A percentile compares a stretch with the other conserved stretches of the same genome.
phyloP scores from a whole-genome alignment of 2,888 invertebrate species.

The Metopia argyrocephala region DNA sequence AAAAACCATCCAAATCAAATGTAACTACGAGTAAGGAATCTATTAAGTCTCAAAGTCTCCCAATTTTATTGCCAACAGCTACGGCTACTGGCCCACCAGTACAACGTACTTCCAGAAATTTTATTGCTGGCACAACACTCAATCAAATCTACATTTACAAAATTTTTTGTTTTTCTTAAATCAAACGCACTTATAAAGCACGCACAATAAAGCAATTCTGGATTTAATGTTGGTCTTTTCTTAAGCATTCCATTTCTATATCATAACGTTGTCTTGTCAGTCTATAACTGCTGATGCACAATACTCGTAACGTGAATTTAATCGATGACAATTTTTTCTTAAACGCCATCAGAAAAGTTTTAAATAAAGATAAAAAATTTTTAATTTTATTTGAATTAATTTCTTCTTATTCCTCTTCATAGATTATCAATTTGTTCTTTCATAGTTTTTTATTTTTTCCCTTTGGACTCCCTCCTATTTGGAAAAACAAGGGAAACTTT shows the following conservation, averaged over 20 bases:
- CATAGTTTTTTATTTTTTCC: constrained; percentile 26
- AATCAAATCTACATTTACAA: no score
- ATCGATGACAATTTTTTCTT: not conserved
- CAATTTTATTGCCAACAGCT: no score
- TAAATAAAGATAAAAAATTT: not conserved
- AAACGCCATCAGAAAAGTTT: not conserved
- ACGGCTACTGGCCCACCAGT: no score
- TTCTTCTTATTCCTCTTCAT: not conserved
- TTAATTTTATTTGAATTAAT: constrained; percentile 11
- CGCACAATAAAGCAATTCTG: no score
- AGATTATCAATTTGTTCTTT: constrained; percentile 44
- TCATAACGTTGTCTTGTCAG: not conserved
- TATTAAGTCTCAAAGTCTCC: no score
- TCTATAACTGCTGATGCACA: not conserved
- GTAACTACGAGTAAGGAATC: no score
- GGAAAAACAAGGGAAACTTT: constrained; percentile 30
- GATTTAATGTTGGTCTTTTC: no score
- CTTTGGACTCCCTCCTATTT: not conserved
- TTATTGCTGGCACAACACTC: no score
- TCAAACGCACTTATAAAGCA: no score
- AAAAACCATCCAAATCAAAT: no score
- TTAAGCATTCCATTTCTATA: rapidly evolving
- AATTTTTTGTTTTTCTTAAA: no score
- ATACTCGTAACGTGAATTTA: not conserved
- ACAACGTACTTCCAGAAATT: no score